phyloP scores from a whole-genome alignment of 2,113 vertebrate genomes.

The Chloropsis cyanopogon region DNA sequence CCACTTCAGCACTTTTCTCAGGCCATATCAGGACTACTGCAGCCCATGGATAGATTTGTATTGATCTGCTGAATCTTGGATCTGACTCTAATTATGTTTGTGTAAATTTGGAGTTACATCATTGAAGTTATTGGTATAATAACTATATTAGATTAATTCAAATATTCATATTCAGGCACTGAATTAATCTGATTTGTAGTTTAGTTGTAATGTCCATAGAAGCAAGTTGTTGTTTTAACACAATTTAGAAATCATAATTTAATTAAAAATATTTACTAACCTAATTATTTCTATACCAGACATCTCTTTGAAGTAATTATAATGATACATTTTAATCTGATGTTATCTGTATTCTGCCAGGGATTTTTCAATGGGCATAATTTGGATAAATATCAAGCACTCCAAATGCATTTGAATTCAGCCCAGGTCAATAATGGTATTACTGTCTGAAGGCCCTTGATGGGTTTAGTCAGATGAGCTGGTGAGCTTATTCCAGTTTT shows the following conservation, averaged over 20 bases:
- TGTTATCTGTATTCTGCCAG: constrained; percentile 66
- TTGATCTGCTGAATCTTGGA: constrained; percentile 35
- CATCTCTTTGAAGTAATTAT: constrained; percentile 61
- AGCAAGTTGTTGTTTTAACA: constrained; percentile 52
- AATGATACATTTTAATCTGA: constrained; percentile 63
- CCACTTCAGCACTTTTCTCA: not conserved
- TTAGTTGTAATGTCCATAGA: not conserved
- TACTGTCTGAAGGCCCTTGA: constrained; percentile 46
- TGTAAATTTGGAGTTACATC: constrained; percentile 52
- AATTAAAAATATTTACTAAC: constrained; percentile 68
- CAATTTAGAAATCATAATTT: constrained; percentile 55
- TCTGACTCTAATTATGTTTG: constrained; percentile 9
- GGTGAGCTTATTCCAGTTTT: constrained; percentile 44
- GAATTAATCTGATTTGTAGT: constrained; percentile 23
- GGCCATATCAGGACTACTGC: not conserved
- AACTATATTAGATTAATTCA: constrained; percentile 40
- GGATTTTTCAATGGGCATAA: constrained; percentile 61
- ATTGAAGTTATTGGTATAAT: constrained; percentile 35
- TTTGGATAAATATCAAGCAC: constrained; percentile 67
- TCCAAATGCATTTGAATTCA: constrained; percentile 66
- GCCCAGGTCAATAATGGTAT: constrained; percentile 66
- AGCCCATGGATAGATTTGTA: constrained; percentile 18
- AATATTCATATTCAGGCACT: constrained; percentile 7
- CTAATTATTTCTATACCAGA: constrained; percentile 56
- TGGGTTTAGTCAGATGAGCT: constrained; percentile 49